phyloP scores from a whole-genome alignment of 2,113 vertebrate genomes.

The Siniperca chuatsi region DNA sequence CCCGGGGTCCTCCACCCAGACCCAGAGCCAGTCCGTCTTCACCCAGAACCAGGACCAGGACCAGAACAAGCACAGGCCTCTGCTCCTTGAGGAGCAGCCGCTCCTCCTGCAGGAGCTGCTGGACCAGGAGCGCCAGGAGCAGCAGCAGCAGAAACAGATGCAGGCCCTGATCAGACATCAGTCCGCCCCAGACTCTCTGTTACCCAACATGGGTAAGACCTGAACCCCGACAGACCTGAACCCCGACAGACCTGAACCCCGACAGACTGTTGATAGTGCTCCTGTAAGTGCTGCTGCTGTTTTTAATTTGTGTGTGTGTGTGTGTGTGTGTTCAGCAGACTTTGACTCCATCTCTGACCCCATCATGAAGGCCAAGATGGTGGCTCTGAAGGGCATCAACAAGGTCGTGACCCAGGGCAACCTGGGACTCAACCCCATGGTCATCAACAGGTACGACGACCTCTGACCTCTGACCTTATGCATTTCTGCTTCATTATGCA shows the following conservation, averaged over 20 bases:
- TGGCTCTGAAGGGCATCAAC: constrained; percentile 98
- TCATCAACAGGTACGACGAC: constrained; percentile 91
- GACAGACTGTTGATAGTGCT: not conserved
- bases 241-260: too few species aligned
- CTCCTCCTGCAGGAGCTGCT: constrained; percentile 96
- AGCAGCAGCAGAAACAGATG: constrained; percentile 98
- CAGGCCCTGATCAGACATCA: constrained; percentile 95
- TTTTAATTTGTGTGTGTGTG: too few species aligned
- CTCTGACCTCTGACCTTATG: not conserved
- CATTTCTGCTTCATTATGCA: too few species aligned
- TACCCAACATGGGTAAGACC: constrained; percentile 90
- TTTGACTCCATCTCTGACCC: constrained; percentile 96
- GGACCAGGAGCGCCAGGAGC: constrained; percentile 97
- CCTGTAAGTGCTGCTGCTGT: too few species aligned
- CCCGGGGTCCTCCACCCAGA: constrained; percentile 41
- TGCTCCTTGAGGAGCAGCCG: constrained; percentile 95
- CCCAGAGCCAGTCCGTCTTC: not conserved
- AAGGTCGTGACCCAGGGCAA: constrained; percentile 96
- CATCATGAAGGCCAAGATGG: constrained; percentile 99
- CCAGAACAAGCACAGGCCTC: constrained; percentile 79
- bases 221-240: not conserved
- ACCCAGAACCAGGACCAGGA: constrained; percentile 44
- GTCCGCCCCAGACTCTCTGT: constrained; percentile 85
- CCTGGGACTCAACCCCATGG: constrained; percentile 91
- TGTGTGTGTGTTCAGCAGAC: constrained; percentile 80